Evolutionary conservation across 37 sponge, comb jelly and placozoan genomes (phyloP).

Genomic region (Diacarnus erythraeanus): DNA sequence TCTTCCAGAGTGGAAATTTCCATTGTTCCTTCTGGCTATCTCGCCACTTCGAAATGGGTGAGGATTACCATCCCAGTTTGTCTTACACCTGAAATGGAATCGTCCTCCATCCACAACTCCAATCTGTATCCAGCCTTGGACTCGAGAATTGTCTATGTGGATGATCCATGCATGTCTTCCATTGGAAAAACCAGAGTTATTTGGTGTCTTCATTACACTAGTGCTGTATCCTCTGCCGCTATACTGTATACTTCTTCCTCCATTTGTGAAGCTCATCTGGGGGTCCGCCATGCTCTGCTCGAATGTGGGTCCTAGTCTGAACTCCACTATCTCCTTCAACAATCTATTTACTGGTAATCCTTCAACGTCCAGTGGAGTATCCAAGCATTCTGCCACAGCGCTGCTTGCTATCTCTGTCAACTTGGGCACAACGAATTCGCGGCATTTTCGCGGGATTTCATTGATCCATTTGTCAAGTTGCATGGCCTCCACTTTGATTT

Average conservation of each 20-base stretch:
- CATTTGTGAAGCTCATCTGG: conserved; percentile 61
- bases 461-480: conserved; percentile 66
- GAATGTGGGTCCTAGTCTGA: conserved; percentile 67
- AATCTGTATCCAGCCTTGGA: conserved; percentile 92
- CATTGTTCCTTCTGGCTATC: conserved; percentile 83
- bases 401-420: conserved; percentile 49
- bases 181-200: conserved; percentile 45
- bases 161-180: conserved; percentile 85
- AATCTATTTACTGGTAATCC: conserved; percentile 52
- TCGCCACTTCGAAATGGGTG: conserved; percentile 89
- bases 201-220: conserved; percentile 74
- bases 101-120: conserved; percentile 79
- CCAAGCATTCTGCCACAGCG: conserved; percentile 28
- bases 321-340: conserved; percentile 75
- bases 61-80: conserved; percentile 88
- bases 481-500: conserved; percentile 58
- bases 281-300: conserved; percentile 40
- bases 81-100: conserved; percentile 45
- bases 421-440: conserved; percentile 12
- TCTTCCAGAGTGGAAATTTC: conserved; percentile 80
- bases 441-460: conserved; percentile 19
- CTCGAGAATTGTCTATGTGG: conserved; percentile 77
- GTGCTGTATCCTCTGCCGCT: conserved; percentile 85
- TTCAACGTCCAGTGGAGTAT: conserved; percentile 42
- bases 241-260: conserved; percentile 67